Conservation (phyloP, 2,888 invertebrate genomes). For the Lasiommata megera region DNA sequence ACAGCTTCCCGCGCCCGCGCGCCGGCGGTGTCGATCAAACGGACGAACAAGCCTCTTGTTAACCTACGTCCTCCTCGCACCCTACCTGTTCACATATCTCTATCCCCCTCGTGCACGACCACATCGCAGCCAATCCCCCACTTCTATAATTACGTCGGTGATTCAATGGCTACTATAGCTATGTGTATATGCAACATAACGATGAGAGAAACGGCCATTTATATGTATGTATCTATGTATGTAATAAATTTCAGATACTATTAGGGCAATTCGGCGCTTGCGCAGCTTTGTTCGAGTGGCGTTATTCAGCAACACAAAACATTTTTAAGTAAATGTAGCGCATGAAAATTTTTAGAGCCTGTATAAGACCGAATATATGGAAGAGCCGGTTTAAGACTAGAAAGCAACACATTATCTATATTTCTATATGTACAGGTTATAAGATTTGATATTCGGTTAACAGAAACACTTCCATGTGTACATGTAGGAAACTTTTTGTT, state of each 20-base stretch:
- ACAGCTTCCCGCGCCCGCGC: constrained; percentile 74
- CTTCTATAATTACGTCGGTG: constrained; percentile 82
- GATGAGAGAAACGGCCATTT: constrained; percentile 70
- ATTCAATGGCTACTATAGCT: constrained; percentile 81
- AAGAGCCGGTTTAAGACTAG: no score
- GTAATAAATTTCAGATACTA: constrained; percentile 64
- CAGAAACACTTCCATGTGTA: neutral
- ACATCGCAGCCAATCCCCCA: constrained; percentile 81
- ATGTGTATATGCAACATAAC: constrained; percentile 69
- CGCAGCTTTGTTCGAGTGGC: constrained; percentile 29
- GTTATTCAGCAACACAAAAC: constrained; percentile 5
- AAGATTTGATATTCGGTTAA: no score
- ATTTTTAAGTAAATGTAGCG: neutral
- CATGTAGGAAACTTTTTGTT: neutral
- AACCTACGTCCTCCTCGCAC: constrained; percentile 64
- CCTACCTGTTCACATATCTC: constrained; percentile 43
- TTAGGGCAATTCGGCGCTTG: constrained; percentile 55
- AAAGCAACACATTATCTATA: no score
- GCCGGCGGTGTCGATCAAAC: constrained; percentile 80
- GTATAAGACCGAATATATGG: no score
- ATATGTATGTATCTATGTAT: constrained; percentile 69
- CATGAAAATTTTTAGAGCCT: no score
- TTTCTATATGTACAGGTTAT: no score
- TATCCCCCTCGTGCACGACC: constrained; percentile 59
- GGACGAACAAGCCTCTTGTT: constrained; percentile 80